Base-by-base conservation (phyloP, 2,113 vertebrate species). In the Muscicapa adusta region DNA sequence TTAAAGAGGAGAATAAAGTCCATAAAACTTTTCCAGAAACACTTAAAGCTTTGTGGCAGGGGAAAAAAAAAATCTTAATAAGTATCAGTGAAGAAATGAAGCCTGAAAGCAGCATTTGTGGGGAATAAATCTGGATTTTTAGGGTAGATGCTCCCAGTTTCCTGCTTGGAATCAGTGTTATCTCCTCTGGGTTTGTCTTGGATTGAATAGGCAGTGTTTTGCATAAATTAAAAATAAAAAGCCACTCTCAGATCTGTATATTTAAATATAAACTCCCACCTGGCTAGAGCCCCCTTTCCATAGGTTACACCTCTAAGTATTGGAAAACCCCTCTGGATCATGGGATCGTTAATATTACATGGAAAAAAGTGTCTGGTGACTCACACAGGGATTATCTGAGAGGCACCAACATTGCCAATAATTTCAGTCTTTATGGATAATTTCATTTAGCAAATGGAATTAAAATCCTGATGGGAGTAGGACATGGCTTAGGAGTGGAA, bases 321-420 rank as follows among this genome's bases (percentile, higher is more conserved):
- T 42, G 36, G 28, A 13, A 56, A 42, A 38, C 28, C 47, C 13
- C n/a, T 71, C 48, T 61, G 57, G 23, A 10, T n/a, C 20, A 12
- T 1, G 3, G 28, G 4, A 16, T 16, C n/a, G 5, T 71, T 53
- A 38, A 6, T 62, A 7, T 34, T 17, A 3, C 16, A 24, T 5
- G 29, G 40, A 12, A 71, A 48, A 28, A 4, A 0, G 0, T 3
- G 1, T 53, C 68, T 56, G 47, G 7, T 40, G 34, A 25, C n/a
- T 66, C 26, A 19, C 8, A 3, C 14, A 12, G 42, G 33, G 28
- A 7, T 75, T 40, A 5, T 33, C 43, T 67, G 47, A 5, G 14
- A 75, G 28, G 17, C 50, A 18, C 33, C 58, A 26, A 10, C 0
- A 0, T 14, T 48, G 61, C 53, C 7, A 14, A 13, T 9, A 8